Evolutionary conservation across 2,113 vertebrate species (phyloP), one percentile per base, ranked within the genome.

Genomic region (Vidua macroura): DNA sequence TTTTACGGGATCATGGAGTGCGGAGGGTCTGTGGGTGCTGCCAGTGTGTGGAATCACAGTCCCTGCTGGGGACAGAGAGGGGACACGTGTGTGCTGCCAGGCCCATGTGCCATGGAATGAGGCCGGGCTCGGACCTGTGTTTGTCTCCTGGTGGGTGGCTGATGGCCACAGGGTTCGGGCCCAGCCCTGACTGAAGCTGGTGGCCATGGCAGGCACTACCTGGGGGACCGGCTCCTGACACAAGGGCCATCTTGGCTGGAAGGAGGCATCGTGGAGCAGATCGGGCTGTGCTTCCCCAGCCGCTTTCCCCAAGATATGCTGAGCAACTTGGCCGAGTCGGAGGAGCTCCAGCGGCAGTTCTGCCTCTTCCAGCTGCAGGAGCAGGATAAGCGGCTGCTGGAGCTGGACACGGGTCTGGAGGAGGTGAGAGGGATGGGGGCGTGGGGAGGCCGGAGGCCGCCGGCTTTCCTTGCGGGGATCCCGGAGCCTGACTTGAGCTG

Each of bases 231-330:
- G 31, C 98, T 99, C 37, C 98, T 99, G 96, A 97, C 97, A 2
- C 95, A 97, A 86, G 98, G 98, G 16, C 98, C 98, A 0, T 96
- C 98, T 15, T 99, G 99, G 99, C 91, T 99, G 96, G 99, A 99
- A 96, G 97, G 74, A 25, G 98, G 98, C 0, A 97, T 99, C 49
- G 97, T 99, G 30, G 98, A 99, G 80, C 99, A 99, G 95, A 98
- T 99, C 0, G 99, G 99, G 53, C 98, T 97, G 95, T 99, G 99
- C 97, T 99, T 99, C 97, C 99, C 99, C 51, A 98, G 98, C 88
- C 98, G 98, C 72, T 99, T 99, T 92, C 99, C 99, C 9, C 99
- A 99, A 67, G 98, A 98, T 96, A 99, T 99, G 99, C 63, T 99
- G 95, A 98, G 97, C 92, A 98, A 98, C 97, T 92, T 99, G 96